Evolutionary conservation across 1,140 invertebrate genomes (phyloP).

Genomic region (Papilio xuthus): DNA sequence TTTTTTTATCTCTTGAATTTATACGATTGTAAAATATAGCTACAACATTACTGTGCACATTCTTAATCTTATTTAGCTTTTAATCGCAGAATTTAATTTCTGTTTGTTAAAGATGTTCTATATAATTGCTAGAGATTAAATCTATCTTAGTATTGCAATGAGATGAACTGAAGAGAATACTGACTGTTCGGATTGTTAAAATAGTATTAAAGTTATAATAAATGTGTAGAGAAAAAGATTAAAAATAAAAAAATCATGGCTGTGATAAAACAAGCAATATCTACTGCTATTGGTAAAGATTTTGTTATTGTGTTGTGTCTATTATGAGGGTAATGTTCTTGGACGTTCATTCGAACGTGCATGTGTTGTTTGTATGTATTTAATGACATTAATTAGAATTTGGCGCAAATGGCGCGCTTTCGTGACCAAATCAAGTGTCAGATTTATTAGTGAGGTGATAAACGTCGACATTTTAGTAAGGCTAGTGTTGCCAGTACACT

Average conservation of each 20-base stretch:
- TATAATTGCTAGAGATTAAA: neutral
- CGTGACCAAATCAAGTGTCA: too few species aligned
- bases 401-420: too few species aligned
- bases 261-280: conserved; percentile 2
- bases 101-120: neutral
- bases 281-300: neutral
- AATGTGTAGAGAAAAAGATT: neutral
- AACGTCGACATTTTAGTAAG: too few species aligned
- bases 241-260: neutral
- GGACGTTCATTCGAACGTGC: too few species aligned
- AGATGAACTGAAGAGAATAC: neutral
- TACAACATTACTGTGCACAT: neutral
- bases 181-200: neutral
- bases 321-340: too few species aligned
- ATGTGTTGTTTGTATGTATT: too few species aligned
- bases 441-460: too few species aligned
- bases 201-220: neutral
- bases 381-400: too few species aligned
- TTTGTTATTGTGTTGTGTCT: too few species aligned
- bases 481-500: too few species aligned
- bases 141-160: neutral
- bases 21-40: neutral
- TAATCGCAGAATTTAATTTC: neutral
- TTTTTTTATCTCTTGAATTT: neutral
- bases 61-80: neutral